phyloP scores from a whole-genome alignment of 2,888 invertebrate species.

The Epinotia brunnichana region DNA sequence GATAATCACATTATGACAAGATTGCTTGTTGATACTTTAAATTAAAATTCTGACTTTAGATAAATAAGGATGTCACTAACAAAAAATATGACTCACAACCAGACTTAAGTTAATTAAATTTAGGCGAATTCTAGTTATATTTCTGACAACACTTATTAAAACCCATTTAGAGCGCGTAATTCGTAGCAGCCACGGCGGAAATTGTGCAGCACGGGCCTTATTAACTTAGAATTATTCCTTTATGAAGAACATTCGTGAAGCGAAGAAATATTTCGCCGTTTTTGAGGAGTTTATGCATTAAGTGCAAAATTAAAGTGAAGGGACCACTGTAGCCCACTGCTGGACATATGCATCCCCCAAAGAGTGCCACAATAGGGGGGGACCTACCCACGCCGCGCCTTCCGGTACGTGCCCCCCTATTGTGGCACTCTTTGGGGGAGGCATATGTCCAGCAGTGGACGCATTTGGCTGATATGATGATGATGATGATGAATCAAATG shows the following conservation, averaged over 20 bases:
- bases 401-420: too few relatives aligned
- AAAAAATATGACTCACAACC: slow-evolving; percentile 21
- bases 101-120: slow-evolving; percentile 38
- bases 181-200: slow-evolving; percentile 40
- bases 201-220: slow-evolving; percentile 40
- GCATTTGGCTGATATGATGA: too few relatives aligned
- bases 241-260: slow-evolving; percentile 25
- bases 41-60: neutral
- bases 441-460: too few relatives aligned
- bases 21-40: neutral
- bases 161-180: slow-evolving; percentile 42
- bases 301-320: neutral
- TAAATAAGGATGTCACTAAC: slow-evolving; percentile 8
- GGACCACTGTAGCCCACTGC: too few relatives aligned
- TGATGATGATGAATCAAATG: too few relatives aligned
- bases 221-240: slow-evolving; percentile 41
- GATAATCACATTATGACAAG: too few relatives aligned
- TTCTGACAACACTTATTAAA: slow-evolving; percentile 44
- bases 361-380: too few relatives aligned
- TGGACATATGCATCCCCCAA: too few relatives aligned
- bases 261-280: slow-evolving; percentile 16
- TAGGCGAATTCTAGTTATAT: slow-evolving; percentile 40
- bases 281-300: neutral
- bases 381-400: too few relatives aligned
- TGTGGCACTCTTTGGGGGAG: too few relatives aligned